Evolutionary conservation across 2,113 vertebrate species (phyloP).

Genomic region (Fulmarus glacialis): DNA sequence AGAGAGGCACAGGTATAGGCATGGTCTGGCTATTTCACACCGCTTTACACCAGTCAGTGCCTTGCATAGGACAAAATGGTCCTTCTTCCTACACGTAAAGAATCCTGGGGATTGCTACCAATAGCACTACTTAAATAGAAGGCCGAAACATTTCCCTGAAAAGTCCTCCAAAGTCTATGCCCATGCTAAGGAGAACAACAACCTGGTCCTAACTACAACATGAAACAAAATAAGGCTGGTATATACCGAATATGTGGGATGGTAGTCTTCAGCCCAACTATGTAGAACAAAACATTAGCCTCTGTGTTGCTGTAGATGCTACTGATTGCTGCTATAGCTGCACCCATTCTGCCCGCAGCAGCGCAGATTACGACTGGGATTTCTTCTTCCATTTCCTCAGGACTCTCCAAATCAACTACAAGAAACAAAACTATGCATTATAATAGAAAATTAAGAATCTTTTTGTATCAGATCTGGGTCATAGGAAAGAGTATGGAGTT

Average conservation of each 20-base stretch:
- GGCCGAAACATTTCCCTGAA: neutral
- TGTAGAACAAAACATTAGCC: slow-evolving; percentile 88
- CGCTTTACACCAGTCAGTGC: neutral
- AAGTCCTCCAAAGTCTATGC: neutral
- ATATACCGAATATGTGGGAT: slow-evolving; percentile 82
- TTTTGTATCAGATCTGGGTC: neutral
- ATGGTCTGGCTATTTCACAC: neutral
- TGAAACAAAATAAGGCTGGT: neutral
- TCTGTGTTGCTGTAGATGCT: slow-evolving; percentile 91
- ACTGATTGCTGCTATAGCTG: slow-evolving; percentile 89
- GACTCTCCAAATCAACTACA: slow-evolving; percentile 62
- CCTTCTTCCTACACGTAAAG: rapidly evolving
- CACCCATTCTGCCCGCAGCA: slow-evolving; percentile 86
- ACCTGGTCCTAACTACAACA: neutral
- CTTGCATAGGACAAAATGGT: neutral
- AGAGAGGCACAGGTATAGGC: neutral
- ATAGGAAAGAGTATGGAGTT: neutral
- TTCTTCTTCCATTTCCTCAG: slow-evolving; percentile 71
- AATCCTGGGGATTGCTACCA: neutral
- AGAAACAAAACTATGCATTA: neutral
- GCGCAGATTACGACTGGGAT: slow-evolving; percentile 91
- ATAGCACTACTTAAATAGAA: neutral
- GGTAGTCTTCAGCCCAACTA: slow-evolving; percentile 87
- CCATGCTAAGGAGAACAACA: neutral
- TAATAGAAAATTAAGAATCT: neutral